phyloP scores from a whole-genome alignment of 2,113 vertebrate species.

The Microtus ochrogaster region DNA sequence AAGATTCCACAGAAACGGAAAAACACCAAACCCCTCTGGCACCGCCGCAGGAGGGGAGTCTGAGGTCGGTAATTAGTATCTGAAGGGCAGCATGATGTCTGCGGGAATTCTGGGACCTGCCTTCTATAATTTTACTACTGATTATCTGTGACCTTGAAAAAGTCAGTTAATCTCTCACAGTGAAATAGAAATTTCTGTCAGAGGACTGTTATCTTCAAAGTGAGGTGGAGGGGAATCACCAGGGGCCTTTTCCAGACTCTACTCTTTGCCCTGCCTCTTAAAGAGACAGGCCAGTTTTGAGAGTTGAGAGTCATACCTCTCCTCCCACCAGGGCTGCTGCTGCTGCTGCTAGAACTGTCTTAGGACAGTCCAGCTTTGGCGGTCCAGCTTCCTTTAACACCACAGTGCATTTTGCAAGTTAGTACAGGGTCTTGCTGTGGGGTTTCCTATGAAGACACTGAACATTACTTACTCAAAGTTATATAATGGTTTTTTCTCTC shows the following conservation, averaged over 20 bases:
- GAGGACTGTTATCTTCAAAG: neutral
- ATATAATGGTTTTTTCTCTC: neutral
- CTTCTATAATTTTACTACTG: neutral
- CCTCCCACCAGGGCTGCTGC: neutral
- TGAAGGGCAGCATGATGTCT: neutral
- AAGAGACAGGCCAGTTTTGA: neutral
- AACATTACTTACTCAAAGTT: neutral
- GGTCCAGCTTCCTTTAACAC: neutral
- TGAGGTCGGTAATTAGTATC: neutral
- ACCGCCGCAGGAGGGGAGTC: fast-evolving
- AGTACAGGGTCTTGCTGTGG: neutral
- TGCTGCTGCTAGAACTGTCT: fast-evolving
- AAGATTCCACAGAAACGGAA: conserved; percentile 45
- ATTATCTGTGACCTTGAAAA: conserved; percentile 54
- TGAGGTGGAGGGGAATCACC: neutral
- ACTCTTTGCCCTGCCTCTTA: neutral
- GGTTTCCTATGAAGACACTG: neutral
- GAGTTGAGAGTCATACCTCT: fast-evolving
- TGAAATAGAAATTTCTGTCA: neutral
- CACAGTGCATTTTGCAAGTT: neutral
- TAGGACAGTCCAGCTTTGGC: neutral
- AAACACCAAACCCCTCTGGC: neutral
- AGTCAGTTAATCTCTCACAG: neutral
- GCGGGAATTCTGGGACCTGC: neutral
- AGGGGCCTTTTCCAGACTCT: neutral